Conservation (phyloP, 2,113 vertebrate genomes). For the Nothocercus julius region DNA sequence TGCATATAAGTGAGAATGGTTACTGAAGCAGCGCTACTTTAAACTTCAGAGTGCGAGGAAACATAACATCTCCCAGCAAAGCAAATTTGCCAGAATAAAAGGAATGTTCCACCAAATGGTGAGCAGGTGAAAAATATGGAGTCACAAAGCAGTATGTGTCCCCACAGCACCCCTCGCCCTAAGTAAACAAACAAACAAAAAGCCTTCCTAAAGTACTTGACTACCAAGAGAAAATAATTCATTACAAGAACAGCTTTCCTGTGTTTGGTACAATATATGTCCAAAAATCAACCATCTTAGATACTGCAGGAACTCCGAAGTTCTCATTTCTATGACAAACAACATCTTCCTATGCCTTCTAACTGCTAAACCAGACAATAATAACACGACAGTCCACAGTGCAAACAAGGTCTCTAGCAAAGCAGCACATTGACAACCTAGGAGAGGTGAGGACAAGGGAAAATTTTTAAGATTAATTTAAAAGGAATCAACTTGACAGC, state of each 20-base stretch:
- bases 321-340: not conserved
- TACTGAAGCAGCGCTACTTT: slow-evolving; percentile 17
- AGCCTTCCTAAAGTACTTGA: not conserved
- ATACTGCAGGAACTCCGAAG: not conserved
- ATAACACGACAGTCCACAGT: not conserved
- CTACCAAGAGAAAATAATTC: not conserved
- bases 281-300: not conserved
- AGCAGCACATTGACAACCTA: no score
- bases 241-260: not conserved
- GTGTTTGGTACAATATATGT: not conserved
- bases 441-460: not conserved
- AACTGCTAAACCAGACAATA: not conserved
- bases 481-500: not conserved
- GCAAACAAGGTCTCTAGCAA: not conserved
- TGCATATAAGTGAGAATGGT: slow-evolving; percentile 2
- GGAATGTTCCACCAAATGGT: not conserved
- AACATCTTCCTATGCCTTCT: not conserved
- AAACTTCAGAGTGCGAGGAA: slow-evolving; percentile 3
- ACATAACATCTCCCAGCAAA: not conserved
- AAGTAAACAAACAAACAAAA: not conserved
- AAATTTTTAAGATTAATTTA: not conserved
- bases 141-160: not conserved
- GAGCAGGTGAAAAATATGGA: not conserved
- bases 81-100: not conserved
- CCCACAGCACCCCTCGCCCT: no score